Evolutionary conservation across 92 coral and sea anemone genomes (phyloP).

Genomic region (Parazoanthus darwini): DNA sequence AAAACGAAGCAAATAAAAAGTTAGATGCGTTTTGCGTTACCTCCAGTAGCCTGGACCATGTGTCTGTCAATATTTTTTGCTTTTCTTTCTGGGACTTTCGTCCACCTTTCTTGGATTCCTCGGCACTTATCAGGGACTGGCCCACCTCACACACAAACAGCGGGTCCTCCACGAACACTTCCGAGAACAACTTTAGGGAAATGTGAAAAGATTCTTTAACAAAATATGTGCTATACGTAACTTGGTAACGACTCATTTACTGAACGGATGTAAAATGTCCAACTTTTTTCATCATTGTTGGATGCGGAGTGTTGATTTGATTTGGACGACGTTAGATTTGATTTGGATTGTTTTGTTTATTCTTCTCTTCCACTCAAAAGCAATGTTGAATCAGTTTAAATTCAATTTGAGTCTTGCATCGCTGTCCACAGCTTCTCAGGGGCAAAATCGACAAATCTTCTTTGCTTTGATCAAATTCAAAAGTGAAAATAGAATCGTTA

Average conservation of each 20-base stretch:
- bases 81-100: conserved; percentile 94
- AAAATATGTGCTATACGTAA: not conserved
- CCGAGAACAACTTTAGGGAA: conserved; percentile 76
- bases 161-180: conserved; percentile 96
- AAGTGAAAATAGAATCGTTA: too few relatives aligned
- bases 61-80: conserved; percentile 72
- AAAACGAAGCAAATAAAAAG: not conserved
- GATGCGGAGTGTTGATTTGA: too few relatives aligned
- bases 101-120: conserved; percentile 85
- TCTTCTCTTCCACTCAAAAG: too few relatives aligned
- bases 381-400: too few relatives aligned
- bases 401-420: not conserved
- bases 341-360: too few relatives aligned
- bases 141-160: conserved; percentile 97
- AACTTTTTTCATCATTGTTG: too few relatives aligned
- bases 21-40: conserved; percentile 38
- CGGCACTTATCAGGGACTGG: conserved; percentile 86
- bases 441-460: not conserved
- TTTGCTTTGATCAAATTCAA: not conserved
- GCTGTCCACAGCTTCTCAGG: not conserved
- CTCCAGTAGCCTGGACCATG: conserved; percentile 91
- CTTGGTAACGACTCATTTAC: not conserved
- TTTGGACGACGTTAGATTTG: too few relatives aligned
- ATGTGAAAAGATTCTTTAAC: not conserved
- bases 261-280: too few relatives aligned